phyloP scores from a whole-genome alignment of 2,888 invertebrate species.

The Sinhomidia bicolor region DNA sequence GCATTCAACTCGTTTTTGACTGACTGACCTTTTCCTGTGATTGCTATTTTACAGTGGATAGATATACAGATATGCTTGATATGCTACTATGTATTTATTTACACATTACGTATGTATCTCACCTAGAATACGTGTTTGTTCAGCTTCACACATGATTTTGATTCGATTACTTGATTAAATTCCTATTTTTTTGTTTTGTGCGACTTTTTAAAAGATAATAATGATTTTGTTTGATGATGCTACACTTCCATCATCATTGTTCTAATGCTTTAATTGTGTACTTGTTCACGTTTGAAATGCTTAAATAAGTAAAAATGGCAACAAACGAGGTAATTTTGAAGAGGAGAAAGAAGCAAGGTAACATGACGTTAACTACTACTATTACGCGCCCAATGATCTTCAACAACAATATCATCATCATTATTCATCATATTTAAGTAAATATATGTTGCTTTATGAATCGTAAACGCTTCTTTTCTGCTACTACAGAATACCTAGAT shows the following conservation, averaged over 20 bases:
- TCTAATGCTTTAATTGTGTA: too few species aligned
- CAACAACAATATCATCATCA: constrained; percentile 21
- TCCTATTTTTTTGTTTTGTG: background rate
- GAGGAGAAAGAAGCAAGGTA: background rate
- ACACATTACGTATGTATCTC: background rate
- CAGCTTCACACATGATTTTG: background rate
- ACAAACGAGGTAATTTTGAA: too few species aligned
- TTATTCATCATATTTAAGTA: background rate
- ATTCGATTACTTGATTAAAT: constrained; percentile 22
- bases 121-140: constrained; percentile 1
- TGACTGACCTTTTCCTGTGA: background rate
- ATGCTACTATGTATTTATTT: too few species aligned
- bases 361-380: constrained; percentile 12
- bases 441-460: background rate
- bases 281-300: too few species aligned
- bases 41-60: too few species aligned
- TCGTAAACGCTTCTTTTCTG: background rate
- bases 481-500: too few species aligned
- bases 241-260: too few species aligned
- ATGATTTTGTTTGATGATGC: background rate
- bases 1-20: background rate
- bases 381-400: constrained; percentile 42
- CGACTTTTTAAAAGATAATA: background rate
- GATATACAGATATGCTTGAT: too few species aligned
- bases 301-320: too few species aligned